phyloP scores from a whole-genome alignment of 2,113 vertebrate genomes.

The Oryzias woworae region DNA sequence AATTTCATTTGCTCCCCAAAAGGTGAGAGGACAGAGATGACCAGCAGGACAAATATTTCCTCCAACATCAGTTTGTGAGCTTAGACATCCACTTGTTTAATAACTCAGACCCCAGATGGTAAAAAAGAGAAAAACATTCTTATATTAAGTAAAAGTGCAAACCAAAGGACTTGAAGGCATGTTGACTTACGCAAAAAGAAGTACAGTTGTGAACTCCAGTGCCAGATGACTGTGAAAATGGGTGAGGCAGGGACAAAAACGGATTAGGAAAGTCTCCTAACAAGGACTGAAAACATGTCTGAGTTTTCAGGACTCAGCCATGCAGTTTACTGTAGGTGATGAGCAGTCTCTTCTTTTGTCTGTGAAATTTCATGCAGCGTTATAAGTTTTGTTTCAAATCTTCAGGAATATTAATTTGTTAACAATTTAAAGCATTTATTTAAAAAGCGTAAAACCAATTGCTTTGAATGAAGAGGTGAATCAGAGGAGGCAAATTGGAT shows the following conservation, averaged over 20 bases:
- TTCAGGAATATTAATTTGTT: constrained; percentile 68
- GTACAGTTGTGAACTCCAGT: constrained; percentile 32
- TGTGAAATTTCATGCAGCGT: too few relatives aligned
- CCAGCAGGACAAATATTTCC: constrained; percentile 13
- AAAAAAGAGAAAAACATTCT: constrained; percentile 2
- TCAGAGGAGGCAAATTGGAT: constrained; percentile 76
- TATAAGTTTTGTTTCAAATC: neutral
- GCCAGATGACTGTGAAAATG: neutral
- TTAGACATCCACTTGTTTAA: constrained; percentile 35
- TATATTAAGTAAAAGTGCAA: too few relatives aligned
- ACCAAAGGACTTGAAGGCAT: constrained; percentile 24
- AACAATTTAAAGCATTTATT: constrained; percentile 71
- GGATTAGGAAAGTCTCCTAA: constrained; percentile 42
- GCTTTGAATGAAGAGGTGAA: constrained; percentile 72
- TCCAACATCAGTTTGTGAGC: constrained; percentile 30
- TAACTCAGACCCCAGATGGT: constrained; percentile 42
- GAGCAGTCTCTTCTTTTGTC: too few relatives aligned
- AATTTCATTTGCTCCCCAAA: neutral
- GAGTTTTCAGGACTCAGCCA: constrained; percentile 38
- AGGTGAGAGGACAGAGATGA: constrained; percentile 29
- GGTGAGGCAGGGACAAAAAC: too few relatives aligned
- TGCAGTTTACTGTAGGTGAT: constrained; percentile 31
- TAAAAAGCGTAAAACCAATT: constrained; percentile 61
- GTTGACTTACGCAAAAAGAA: constrained; percentile 60
- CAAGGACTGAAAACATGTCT: neutral